Percentiles rank a stretch among this genome's conserved stretches.
phyloP scores from a whole-genome alignment of 2,113 vertebrate genomes.

The Cyphomyrus discorhynchus region DNA sequence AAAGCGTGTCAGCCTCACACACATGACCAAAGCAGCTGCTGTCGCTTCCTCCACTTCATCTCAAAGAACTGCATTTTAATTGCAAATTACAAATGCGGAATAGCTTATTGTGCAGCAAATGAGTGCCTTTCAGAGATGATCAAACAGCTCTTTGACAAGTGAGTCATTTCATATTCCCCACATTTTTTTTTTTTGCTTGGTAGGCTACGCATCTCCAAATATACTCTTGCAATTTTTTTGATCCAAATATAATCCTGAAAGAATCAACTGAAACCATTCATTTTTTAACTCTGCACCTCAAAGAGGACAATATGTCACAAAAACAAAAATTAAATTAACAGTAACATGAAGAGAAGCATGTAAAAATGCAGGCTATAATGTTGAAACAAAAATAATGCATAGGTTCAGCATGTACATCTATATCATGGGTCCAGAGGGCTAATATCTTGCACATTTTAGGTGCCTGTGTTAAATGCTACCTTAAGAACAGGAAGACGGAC shows the following conservation, averaged over 20 bases:
- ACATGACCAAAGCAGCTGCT: slow-evolving; percentile 7
- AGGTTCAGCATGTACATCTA: not conserved
- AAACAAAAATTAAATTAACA: not conserved
- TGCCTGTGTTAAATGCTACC: not conserved
- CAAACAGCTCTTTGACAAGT: not conserved
- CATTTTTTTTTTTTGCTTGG: not conserved
- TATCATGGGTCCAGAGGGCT: not conserved
- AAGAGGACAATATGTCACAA: not conserved
- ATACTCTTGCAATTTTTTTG: not conserved
- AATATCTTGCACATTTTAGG: not conserved
- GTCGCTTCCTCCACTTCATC: not conserved
- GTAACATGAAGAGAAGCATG: not conserved
- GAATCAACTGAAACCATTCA: not conserved
- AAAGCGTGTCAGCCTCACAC: not conserved
- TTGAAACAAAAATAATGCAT: not conserved
- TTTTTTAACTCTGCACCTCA: not conserved
- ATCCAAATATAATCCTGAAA: not conserved
- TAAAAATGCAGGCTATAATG: not conserved
- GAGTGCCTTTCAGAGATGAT: not conserved
- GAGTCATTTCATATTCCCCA: not conserved
- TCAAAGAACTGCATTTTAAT: not conserved
- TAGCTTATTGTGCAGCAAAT: not conserved
- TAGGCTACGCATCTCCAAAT: not conserved
- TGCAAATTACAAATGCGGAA: not conserved
- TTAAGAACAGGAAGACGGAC: not conserved